Conservation (phyloP, 1,140 invertebrate genomes). For the Tetraneura akinire region DNA sequence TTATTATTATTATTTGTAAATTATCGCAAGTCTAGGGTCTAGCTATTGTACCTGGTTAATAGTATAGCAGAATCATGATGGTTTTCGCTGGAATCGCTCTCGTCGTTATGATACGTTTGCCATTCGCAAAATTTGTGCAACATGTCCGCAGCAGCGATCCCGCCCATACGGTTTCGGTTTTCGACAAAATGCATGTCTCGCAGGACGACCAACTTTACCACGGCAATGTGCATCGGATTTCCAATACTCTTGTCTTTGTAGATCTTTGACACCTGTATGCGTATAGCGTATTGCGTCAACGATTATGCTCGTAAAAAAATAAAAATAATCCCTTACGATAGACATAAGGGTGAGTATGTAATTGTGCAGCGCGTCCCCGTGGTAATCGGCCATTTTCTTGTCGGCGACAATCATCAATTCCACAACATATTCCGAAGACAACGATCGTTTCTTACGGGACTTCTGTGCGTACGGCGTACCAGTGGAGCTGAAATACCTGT, state of each 20-base stretch:
- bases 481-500: not conserved
- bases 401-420: conserved; percentile 82
- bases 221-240: conserved; percentile 75
- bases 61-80: conserved; percentile 76
- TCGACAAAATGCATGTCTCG: conserved; percentile 62
- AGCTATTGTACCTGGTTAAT: conserved; percentile 68
- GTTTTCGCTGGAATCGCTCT: conserved; percentile 60
- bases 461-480: not conserved
- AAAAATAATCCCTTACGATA: conserved; percentile 64
- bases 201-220: conserved; percentile 70
- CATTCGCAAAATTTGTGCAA: conserved; percentile 73
- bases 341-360: conserved; percentile 82
- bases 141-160: conserved; percentile 66
- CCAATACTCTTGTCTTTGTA: conserved; percentile 81
- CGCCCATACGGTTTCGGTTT: conserved; percentile 52
- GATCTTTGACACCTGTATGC: conserved; percentile 74
- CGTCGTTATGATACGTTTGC: conserved; percentile 65
- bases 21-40: too few species aligned
- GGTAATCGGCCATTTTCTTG: conserved; percentile 74
- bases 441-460: conserved; percentile 54
- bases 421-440: conserved; percentile 70
- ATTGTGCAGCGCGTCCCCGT: conserved; percentile 65
- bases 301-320: not conserved
- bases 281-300: not conserved
- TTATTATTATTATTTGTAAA: too few species aligned